Percentiles rank a stretch among this genome's conserved stretches.
phyloP scores from a whole-genome alignment of 2,888 invertebrate species.

The Cyclophora albipunctata region DNA sequence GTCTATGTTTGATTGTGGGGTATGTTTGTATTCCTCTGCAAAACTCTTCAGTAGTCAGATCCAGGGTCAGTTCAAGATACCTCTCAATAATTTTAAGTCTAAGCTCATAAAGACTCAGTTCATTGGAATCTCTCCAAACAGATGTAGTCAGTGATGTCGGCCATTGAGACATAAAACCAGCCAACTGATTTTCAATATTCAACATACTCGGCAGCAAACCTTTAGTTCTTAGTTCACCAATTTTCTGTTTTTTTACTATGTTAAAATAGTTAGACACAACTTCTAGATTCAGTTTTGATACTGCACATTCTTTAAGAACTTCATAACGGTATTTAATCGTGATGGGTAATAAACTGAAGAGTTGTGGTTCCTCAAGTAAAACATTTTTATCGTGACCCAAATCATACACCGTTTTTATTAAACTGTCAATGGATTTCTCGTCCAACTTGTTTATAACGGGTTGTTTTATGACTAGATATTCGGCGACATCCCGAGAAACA shows the following conservation, averaged over 20 bases:
- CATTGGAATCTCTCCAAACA: conserved; percentile 45
- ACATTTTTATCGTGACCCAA: conserved; percentile 41
- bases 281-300: conserved; percentile 32
- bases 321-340: conserved; percentile 51
- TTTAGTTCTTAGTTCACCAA: conserved; percentile 42
- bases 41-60: conserved; percentile 54
- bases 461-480: conserved; percentile 47
- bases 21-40: conserved; percentile 53
- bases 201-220: conserved; percentile 33
- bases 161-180: conserved; percentile 62
- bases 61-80: conserved; percentile 58
- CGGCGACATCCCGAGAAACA: conserved; percentile 42
- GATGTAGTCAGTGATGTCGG: conserved; percentile 63
- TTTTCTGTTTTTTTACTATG: conserved; percentile 45
- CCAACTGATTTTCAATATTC: conserved; percentile 60
- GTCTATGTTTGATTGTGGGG: conserved; percentile 63
- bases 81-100: conserved; percentile 61
- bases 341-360: conserved; percentile 52
- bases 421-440: conserved; percentile 29
- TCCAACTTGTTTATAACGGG: conserved; percentile 46
- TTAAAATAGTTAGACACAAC: conserved; percentile 43
- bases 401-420: conserved; percentile 38
- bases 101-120: conserved; percentile 40
- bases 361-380: conserved; percentile 40
- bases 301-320: conserved; percentile 62